Base-by-base conservation (phyloP, 2,797 vertebrate genomes). In the Serranus cabrilla region DNA sequence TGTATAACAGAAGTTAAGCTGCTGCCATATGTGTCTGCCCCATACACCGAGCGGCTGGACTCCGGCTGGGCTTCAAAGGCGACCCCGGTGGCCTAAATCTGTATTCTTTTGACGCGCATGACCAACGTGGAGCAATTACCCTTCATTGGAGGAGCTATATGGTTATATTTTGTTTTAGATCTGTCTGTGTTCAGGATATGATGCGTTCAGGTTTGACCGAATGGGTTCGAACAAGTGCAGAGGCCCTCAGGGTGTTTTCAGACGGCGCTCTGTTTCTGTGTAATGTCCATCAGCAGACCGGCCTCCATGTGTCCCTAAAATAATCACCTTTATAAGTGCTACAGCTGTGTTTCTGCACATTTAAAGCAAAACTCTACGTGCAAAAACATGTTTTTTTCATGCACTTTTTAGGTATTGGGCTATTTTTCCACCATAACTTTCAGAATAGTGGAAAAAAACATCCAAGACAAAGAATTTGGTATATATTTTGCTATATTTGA, bases 51-150 rank as follows among this genome's bases (percentile, higher is more conserved):
- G 81, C 80, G 64, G 76, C 83, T 69, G 79, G 66, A 67, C 51
- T 39, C 43, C 58, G 34, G 65, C 78, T 59, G 52, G 23, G 45
- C 86, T 82, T 90, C 83, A 90, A 88, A 90, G 76, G 46, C 81
- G 34, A 69, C 73, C 43, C 56, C 11, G 87, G 86, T 90, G 90
- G 87, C 78, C 82, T 57, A 43, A 72, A 52, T 31, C 60, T 75
- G 51, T 57, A 60, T 66, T 56, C 45, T 64, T 72, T 27, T 61
- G 61, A 73, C 73, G 73, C 72, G 46, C 76, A 69, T 59, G 72
- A 83, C 68, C 46, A 31, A 37, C 13, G 4, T 54, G 21, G 21
- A 72, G 64, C 60, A 68, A 72, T 78, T 74, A 74, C 39, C 58
- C 58, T 40, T 25, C 78, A 65, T 77, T 57, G 56, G 6, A 67